These are phyloP conservation scores for Caradrina kadenii DNA, from an alignment of 2,888 invertebrate genomes.

Conservation along the genomic window DNA sequence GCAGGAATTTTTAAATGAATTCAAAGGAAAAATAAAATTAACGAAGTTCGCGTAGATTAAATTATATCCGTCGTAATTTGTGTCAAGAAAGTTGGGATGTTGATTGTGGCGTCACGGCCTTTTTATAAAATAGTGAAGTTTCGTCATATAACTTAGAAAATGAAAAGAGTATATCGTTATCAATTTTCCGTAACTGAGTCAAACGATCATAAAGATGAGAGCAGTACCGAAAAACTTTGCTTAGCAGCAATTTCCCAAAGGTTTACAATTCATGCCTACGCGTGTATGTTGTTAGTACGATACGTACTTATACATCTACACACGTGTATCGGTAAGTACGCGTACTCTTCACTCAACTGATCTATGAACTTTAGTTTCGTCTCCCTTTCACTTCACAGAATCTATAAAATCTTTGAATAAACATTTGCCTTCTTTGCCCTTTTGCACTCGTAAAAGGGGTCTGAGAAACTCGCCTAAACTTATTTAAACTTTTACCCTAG, in stretches of 20 bases:
- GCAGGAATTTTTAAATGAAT: conserved; percentile 89
- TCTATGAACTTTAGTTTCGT: conserved; percentile 69
- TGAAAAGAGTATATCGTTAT: conserved; percentile 44
- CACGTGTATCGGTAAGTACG: conserved; percentile 43
- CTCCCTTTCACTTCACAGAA: conserved; percentile 80
- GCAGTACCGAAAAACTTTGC: conserved; percentile 48
- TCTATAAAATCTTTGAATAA: conserved; percentile 89
- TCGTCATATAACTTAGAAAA: conserved; percentile 48
- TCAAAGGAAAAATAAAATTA: conserved; percentile 89
- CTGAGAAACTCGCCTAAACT: conserved; percentile 88
- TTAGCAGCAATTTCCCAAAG: conserved; percentile 49
- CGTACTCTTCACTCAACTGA: conserved; percentile 59
- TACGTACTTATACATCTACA: conserved; percentile 22
- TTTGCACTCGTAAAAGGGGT: conserved; percentile 89
- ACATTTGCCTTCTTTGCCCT: conserved; percentile 89
- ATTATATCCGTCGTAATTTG: conserved; percentile 86
- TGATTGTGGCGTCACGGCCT: conserved; percentile 74
- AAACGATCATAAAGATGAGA: conserved; percentile 41
- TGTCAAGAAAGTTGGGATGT: conserved; percentile 84
- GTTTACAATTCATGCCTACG: conserved; percentile 39
- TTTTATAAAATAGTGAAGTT: conserved; percentile 56
- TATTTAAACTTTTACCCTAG: conserved; percentile 89
- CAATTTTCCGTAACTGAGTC: conserved; percentile 31
- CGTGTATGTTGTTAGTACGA: conserved; percentile 20
- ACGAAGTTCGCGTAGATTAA: conserved; percentile 85